These are phyloP conservation scores for Andricus grossulariae DNA, from an alignment of 1,140 invertebrate genomes.

Conservation along the genomic window DNA sequence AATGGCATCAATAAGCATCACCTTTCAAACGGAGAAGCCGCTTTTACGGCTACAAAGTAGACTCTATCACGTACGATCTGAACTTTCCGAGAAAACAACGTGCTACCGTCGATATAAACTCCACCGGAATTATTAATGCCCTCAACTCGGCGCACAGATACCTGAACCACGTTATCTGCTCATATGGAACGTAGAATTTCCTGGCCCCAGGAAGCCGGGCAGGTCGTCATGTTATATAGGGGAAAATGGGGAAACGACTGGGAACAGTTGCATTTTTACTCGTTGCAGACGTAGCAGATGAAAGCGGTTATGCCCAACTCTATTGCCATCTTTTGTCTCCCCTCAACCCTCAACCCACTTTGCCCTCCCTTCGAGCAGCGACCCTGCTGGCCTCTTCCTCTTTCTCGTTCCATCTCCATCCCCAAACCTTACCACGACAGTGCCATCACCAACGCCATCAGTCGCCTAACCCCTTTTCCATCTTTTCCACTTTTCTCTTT, in stretches of 20 bases:
- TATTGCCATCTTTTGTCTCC: constrained; percentile 21
- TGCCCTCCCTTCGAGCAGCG: background rate
- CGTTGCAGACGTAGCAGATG: constrained; percentile 7
- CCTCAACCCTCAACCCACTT: background rate
- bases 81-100: constrained; percentile 6
- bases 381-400: background rate
- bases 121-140: constrained; percentile 8
- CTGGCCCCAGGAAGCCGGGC: background rate
- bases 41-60: constrained; percentile 13
- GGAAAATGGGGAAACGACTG: background rate
- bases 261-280: constrained; percentile 1
- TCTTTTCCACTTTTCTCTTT: background rate
- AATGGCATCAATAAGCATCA: background rate
- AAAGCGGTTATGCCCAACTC: constrained; percentile 19
- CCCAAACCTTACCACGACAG: constrained; percentile 9
- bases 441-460: constrained; percentile 7
- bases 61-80: background rate
- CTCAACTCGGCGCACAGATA: background rate
- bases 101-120: constrained; percentile 7
- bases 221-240: background rate
- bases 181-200: background rate
- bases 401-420: background rate
- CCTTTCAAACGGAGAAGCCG: background rate
- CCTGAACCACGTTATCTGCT: background rate
- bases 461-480: constrained; percentile 15